These are phyloP conservation scores for Heteropelma amictum DNA, from an alignment of 2,888 invertebrate species.

Conservation along the genomic window DNA sequence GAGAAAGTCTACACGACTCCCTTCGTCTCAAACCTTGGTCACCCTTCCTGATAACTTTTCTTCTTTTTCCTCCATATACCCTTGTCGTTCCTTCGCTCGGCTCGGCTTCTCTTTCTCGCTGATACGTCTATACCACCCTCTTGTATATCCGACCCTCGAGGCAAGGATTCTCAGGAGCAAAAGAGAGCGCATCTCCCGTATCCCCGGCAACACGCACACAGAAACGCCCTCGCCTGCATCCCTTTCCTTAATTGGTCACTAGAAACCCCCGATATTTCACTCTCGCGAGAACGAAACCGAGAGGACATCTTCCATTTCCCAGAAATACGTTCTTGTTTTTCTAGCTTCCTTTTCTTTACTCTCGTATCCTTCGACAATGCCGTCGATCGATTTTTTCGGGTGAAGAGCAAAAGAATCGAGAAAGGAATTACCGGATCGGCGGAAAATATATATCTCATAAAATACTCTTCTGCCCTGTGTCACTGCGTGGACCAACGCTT, in stretches of 20 bases:
- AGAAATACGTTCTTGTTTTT: not conserved
- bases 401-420: not conserved
- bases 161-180: slow-evolving; percentile 36
- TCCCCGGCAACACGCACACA: slow-evolving; percentile 70
- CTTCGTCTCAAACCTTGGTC: slow-evolving; percentile 38
- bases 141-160: slow-evolving; percentile 23
- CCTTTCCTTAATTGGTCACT: slow-evolving; percentile 67
- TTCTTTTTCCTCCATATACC: slow-evolving; percentile 1
- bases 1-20: slow-evolving; percentile 38
- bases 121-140: slow-evolving; percentile 28
- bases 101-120: slow-evolving; percentile 19
- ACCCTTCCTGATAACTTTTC: slow-evolving; percentile 41
- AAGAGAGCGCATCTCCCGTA: slow-evolving; percentile 32
- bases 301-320: slow-evolving; percentile 19
- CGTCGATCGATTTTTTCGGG: slow-evolving; percentile 18
- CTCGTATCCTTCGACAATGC: not conserved
- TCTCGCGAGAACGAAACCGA: slow-evolving; percentile 20
- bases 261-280: slow-evolving; percentile 51
- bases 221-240: slow-evolving; percentile 67
- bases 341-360: slow-evolving; percentile 2
- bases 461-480: not conserved
- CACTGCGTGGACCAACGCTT: too few species aligned
- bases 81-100: not conserved
- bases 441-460: not conserved
- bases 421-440: not conserved